Evolutionary conservation across 2,113 vertebrate genomes (phyloP).

Genomic region (Theropithecus gelada): DNA sequence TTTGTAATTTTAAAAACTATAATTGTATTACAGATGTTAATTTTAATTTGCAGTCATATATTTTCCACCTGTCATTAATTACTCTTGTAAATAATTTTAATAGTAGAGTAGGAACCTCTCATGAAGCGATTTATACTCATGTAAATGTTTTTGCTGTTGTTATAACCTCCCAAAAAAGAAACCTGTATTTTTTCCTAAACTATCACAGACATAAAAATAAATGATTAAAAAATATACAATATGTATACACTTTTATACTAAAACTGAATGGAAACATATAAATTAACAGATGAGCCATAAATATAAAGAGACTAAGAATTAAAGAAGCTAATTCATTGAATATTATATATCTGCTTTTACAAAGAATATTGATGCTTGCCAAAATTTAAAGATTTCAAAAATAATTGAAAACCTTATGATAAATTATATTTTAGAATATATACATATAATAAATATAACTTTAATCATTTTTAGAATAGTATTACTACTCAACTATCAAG

Average conservation of each 20-base stretch:
- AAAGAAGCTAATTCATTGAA: neutral
- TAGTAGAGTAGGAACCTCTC: neutral
- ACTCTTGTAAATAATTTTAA: neutral
- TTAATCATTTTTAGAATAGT: neutral
- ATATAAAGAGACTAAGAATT: neutral
- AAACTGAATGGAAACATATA: neutral
- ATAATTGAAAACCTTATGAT: neutral
- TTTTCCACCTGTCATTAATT: neutral
- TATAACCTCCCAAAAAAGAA: neutral
- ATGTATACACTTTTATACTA: too few relatives aligned
- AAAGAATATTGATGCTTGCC: neutral
- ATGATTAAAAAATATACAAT: neutral
- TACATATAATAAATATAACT: neutral
- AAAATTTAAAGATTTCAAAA: neutral
- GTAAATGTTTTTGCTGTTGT: neutral
- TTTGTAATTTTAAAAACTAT: neutral
- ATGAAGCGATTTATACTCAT: neutral
- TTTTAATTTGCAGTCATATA: neutral
- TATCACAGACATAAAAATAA: neutral
- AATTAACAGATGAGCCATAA: neutral
- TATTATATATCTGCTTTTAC: neutral
- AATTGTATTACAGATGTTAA: neutral
- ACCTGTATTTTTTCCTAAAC: neutral
- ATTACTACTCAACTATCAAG: neutral
- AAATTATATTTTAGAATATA: neutral